Conservation (phyloP, 2,113 vertebrate genomes). For the Nothocercus nigrocapillus region DNA sequence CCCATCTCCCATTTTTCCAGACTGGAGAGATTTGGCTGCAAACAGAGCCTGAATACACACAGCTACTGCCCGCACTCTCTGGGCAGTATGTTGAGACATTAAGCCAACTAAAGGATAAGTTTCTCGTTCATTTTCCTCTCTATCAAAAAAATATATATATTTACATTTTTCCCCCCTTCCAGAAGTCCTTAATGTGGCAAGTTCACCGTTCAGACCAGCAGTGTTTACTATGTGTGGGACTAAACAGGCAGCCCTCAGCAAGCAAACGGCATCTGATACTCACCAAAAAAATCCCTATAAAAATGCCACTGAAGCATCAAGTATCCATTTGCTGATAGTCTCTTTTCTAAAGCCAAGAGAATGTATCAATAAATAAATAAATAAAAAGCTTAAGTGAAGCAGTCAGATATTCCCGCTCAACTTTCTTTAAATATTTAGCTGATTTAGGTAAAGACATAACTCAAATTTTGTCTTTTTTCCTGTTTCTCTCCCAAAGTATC, state of each 20-base stretch:
- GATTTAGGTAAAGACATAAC: not conserved
- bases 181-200: not conserved
- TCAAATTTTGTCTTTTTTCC: not conserved
- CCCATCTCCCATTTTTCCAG: fast-evolving
- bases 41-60: not conserved
- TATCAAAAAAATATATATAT: not conserved
- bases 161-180: not conserved
- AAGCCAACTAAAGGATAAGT: not conserved
- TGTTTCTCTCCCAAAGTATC: not conserved
- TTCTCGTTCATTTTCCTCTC: not conserved
- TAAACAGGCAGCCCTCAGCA: not conserved
- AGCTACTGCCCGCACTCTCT: not conserved
- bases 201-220: not conserved
- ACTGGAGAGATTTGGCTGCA: not conserved
- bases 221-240: not conserved
- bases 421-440: not conserved
- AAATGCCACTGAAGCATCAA: not conserved
- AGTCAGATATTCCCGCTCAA: not conserved
- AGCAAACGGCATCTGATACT: not conserved
- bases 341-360: not conserved
- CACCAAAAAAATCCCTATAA: not conserved
- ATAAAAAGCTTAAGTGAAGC: not conserved
- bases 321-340: not conserved
- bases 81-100: not conserved
- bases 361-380: not conserved